Conservation (phyloP, 2,113 vertebrate genomes). For the Mystacornis crossleyi region DNA sequence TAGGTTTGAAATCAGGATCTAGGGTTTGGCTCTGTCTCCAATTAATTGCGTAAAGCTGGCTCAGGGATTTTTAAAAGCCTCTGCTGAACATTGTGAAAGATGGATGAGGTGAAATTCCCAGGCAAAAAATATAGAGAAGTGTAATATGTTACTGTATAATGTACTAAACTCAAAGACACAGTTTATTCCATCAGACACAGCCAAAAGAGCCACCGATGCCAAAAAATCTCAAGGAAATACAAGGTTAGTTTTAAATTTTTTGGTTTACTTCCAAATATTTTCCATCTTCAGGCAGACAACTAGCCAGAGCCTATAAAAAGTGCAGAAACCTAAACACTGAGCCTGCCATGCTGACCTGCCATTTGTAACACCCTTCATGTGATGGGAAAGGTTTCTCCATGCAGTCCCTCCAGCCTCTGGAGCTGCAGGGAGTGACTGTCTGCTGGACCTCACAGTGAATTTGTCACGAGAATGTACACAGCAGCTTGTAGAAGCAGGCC, state of each 20-base stretch:
- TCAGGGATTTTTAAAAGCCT: slow-evolving; percentile 51
- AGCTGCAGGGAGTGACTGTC: background rate
- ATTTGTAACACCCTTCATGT: slow-evolving; percentile 4
- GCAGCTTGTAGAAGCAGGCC: background rate
- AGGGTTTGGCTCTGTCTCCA: background rate
- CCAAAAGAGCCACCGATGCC: slow-evolving; percentile 38
- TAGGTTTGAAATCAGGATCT: slow-evolving; percentile 32
- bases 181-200: slow-evolving; percentile 56
- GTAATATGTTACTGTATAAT: slow-evolving; percentile 55
- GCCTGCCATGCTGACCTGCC: slow-evolving; percentile 10
- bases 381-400: background rate
- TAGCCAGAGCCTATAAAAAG: slow-evolving; percentile 35
- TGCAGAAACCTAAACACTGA: slow-evolving; percentile 49
- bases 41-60: slow-evolving; percentile 38
- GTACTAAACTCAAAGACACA: slow-evolving; percentile 52
- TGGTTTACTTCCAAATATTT: slow-evolving; percentile 59
- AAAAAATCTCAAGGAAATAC: slow-evolving; percentile 53
- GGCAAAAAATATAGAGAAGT: slow-evolving; percentile 36
- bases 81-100: slow-evolving; percentile 50
- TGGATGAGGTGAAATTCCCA: slow-evolving; percentile 64
- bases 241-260: slow-evolving; percentile 51
- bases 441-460: background rate
- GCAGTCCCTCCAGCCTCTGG: background rate
- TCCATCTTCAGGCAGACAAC: slow-evolving; percentile 46
- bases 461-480: background rate